These are phyloP conservation scores for Lochmaea capreae DNA, from an alignment of 2,888 invertebrate species.

Conservation along the genomic window DNA sequence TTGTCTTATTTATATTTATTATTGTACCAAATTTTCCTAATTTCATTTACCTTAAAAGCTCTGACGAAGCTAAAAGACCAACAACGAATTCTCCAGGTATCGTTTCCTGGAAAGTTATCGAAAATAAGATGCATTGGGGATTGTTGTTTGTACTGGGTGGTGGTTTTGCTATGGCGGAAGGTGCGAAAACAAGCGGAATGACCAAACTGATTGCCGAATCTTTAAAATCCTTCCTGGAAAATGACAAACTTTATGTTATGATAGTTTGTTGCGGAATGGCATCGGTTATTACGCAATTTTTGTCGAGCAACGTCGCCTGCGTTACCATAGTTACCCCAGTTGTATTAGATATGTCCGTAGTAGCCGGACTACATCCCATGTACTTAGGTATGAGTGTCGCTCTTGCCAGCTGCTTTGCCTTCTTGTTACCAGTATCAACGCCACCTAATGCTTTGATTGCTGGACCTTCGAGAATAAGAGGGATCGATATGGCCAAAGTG, in stretches of 20 bases:
- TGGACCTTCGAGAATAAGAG: constrained; percentile 83
- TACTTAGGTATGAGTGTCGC: constrained; percentile 91
- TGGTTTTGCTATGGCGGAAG: constrained; percentile 91
- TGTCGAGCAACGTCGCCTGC: constrained; percentile 91
- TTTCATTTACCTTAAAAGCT: constrained; percentile 76
- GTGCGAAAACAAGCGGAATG: constrained; percentile 77
- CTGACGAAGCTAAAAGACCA: constrained; percentile 70
- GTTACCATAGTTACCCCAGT: constrained; percentile 90
- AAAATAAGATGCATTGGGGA: constrained; percentile 90
- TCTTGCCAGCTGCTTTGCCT: constrained; percentile 89
- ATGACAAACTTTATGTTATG: constrained; percentile 75
- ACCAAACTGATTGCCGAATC: constrained; percentile 80
- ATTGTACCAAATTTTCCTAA: constrained; percentile 84
- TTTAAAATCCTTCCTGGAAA: constrained; percentile 73
- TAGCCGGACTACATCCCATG: constrained; percentile 79
- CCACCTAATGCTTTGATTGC: constrained; percentile 95
- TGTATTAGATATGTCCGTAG: constrained; percentile 78
- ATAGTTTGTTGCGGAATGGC: constrained; percentile 82
- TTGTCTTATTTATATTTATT: constrained; percentile 85
- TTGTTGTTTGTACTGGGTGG: constrained; percentile 88
- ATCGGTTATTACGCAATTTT: constrained; percentile 82
- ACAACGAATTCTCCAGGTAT: constrained; percentile 75
- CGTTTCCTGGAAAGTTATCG: constrained; percentile 87
- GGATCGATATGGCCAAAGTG: constrained; percentile 80
- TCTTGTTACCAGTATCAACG: constrained; percentile 95